Conservation (phyloP, 37 sponge, comb jelly and placozoan species). For the Crambe crambe region DNA sequence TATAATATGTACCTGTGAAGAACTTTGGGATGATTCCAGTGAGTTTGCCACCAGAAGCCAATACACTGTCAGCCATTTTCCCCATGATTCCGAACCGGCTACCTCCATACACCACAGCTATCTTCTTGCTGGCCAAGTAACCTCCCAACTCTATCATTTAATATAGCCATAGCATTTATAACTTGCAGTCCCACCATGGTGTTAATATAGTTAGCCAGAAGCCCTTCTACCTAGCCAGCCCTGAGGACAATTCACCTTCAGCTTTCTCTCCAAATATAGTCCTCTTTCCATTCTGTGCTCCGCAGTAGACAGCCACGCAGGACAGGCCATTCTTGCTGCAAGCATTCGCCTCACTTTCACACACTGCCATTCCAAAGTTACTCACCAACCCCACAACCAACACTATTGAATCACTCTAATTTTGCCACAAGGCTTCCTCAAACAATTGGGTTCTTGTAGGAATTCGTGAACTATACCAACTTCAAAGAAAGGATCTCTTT, state of each 20-base stretch:
- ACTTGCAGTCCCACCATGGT: too few relatives aligned
- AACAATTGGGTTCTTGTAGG: too few relatives aligned
- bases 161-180: too few relatives aligned
- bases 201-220: too few relatives aligned
- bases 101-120: constrained; percentile 57
- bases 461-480: too few relatives aligned
- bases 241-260: too few relatives aligned
- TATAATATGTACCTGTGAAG: constrained; percentile 51
- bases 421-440: too few relatives aligned
- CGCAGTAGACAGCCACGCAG: constrained; percentile 48
- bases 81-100: constrained; percentile 57
- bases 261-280: constrained; percentile 23
- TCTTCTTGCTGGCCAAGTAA: constrained; percentile 17
- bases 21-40: constrained; percentile 66
- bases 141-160: constrained; percentile 42
- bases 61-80: constrained; percentile 29
- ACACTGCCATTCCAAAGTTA: too few relatives aligned
- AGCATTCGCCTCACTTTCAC: not conserved
- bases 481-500: too few relatives aligned
- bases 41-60: constrained; percentile 35
- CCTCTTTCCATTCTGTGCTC: constrained; percentile 16
- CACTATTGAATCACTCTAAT: too few relatives aligned
- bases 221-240: too few relatives aligned
- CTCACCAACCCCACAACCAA: too few relatives aligned
- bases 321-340: not conserved